Base-by-base conservation (phyloP, 1,140 invertebrate species). In the Drosophila truncata region DNA sequence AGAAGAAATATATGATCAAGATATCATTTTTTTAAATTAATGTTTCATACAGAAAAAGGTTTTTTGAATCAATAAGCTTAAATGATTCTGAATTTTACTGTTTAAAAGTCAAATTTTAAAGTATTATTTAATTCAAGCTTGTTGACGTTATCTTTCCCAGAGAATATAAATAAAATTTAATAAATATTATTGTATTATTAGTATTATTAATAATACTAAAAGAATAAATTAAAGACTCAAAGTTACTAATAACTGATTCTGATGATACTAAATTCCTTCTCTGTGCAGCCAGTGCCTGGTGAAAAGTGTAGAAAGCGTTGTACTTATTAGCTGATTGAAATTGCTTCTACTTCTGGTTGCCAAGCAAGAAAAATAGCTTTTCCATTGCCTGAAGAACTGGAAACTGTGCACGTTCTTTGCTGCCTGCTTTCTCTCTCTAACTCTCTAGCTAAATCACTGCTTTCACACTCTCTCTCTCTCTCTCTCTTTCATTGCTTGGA, bases 301-400 rank as follows among this genome's bases (percentile, higher is more conserved):
- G 54, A 44, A 60, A 49, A 72, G 70, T 41, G 52, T 72, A 73
- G 71, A 79, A 50, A 66, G 44, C 46, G 46, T 67, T 47, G 44
- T 80, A 55, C 9, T 37, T 25, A 67, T 65, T 80, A 78, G 82
- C 66, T 85, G 59, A 61, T 67, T 76, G 77, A 62, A 73, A 65
- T 78, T 78, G 65, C 57, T 76, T 65, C 66, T 62, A 46, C 78
- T 78, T 64, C 77, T 79, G 81, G 66, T 82, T 88, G 75, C 60
- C 73, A 52, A 67, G 59, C 67, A 76, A 77, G 52, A 65, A 42
- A 58, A 47, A 50, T 55, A 60, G 44, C 58, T 66, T 66, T 44
- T 29, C 42, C 52, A 59, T 47, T 87, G 80, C 83, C 70, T 83
- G 76, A 59, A 73, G 83, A 72, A 80, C 59, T 72, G 78, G 57